phyloP scores from a whole-genome alignment of 2,797 vertebrate species.

The Telmatherina bonti region DNA sequence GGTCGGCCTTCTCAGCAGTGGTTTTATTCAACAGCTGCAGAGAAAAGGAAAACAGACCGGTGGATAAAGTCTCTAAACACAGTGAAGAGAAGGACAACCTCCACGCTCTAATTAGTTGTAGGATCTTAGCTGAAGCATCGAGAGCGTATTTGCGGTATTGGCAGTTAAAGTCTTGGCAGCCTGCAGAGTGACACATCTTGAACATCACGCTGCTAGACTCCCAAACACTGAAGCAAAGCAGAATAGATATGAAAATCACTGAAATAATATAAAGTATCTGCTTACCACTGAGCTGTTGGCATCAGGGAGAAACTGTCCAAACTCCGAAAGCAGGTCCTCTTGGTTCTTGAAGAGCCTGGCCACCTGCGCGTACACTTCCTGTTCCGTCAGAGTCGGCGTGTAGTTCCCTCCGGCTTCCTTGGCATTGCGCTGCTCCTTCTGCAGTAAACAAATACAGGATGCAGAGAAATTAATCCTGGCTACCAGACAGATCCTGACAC shows the following conservation, averaged over 20 bases:
- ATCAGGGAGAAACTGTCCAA: slow-evolving; percentile 97
- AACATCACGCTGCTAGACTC: too few relatives aligned
- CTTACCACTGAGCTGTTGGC: slow-evolving; percentile 98
- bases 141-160: too few relatives aligned
- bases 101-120: too few relatives aligned
- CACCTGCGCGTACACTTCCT: slow-evolving; percentile 98
- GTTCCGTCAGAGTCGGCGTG: slow-evolving; percentile 94
- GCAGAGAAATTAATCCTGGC: neutral
- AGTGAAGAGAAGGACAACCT: neutral
- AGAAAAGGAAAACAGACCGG: neutral
- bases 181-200: too few relatives aligned
- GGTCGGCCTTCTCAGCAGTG: slow-evolving; percentile 94
- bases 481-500: too few relatives aligned
- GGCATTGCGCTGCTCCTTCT: slow-evolving; percentile 99
- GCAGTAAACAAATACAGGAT: slow-evolving; percentile 9
- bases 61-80: neutral
- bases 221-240: neutral
- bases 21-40: slow-evolving; percentile 81
- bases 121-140: too few relatives aligned
- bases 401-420: slow-evolving; percentile 99
- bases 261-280: neutral
- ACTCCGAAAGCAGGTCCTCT: slow-evolving; percentile 97
- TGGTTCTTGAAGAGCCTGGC: slow-evolving; percentile 99
- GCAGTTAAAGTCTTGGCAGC: too few relatives aligned
- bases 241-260: neutral